Conservation (phyloP, 64 coral and sea anemone species). For the Actinia tenebrosa region DNA sequence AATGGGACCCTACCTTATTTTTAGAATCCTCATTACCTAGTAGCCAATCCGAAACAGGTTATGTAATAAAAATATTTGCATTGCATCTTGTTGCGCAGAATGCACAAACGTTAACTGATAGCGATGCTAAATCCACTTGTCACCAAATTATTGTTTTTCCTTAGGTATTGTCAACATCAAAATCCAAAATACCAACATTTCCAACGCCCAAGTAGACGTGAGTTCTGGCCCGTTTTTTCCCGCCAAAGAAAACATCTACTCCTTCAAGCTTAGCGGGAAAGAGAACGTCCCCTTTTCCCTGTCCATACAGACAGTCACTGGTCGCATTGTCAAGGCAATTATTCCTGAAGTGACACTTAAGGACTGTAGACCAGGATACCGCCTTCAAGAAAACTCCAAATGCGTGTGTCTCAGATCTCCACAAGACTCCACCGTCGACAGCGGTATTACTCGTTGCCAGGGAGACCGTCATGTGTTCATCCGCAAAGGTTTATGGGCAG, state of each 20-base stretch:
- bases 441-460: conserved; percentile 42
- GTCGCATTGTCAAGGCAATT: conserved; percentile 24
- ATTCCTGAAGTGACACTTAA: conserved; percentile 24
- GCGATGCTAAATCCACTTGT: background rate
- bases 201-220: conserved; percentile 33
- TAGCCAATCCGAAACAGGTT: no score
- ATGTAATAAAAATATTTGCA: no score
- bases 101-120: background rate
- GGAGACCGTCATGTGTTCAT: conserved; percentile 45
- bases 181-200: background rate
- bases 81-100: no score
- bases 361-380: conserved; percentile 34
- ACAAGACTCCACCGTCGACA: background rate
- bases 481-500: conserved; percentile 50
- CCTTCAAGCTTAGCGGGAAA: conserved; percentile 29
- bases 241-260: conserved; percentile 34
- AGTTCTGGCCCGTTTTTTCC: conserved; percentile 48
- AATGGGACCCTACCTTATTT: no score
- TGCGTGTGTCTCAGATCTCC: conserved; percentile 50
- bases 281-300: conserved; percentile 12
- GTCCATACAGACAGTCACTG: conserved; percentile 39
- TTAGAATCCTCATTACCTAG: no score
- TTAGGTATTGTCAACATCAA: conserved; percentile 35
- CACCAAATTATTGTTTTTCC: background rate
- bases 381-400: conserved; percentile 2